These are phyloP conservation scores for Phycodurus eques DNA, from an alignment of 2,113 vertebrate genomes.

Conservation along the genomic window DNA sequence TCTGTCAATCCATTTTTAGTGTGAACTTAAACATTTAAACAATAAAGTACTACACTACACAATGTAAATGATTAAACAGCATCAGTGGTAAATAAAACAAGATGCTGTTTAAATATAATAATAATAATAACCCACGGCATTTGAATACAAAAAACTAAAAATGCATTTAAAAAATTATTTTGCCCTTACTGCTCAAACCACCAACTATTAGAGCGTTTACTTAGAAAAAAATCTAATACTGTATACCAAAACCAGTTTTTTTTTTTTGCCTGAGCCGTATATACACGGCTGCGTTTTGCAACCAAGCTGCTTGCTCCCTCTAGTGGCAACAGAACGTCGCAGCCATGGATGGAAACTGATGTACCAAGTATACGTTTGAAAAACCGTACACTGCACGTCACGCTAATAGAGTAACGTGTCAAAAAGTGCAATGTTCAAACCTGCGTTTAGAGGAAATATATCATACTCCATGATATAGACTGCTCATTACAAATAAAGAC, in stretches of 20 bases:
- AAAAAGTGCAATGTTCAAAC: too few species aligned
- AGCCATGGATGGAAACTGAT: not conserved
- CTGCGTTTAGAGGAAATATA: too few species aligned
- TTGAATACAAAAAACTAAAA: not conserved
- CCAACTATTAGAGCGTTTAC: not conserved
- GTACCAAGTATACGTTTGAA: not conserved
- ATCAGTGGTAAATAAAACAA: not conserved
- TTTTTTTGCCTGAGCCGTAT: too few species aligned
- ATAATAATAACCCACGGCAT: not conserved
- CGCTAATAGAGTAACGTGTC: too few species aligned
- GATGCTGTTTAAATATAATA: not conserved
- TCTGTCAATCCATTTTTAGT: not conserved
- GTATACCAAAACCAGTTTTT: not conserved
- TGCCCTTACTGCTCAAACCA: not conserved
- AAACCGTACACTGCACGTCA: not conserved
- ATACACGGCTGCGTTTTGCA: not conserved
- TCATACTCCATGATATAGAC: too few species aligned
- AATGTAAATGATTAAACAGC: not conserved
- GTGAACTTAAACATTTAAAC: not conserved
- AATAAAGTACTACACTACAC: not conserved
- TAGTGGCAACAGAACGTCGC: slow-evolving; percentile 7
- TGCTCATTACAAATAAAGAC: too few species aligned
- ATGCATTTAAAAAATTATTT: too few species aligned
- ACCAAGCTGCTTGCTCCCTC: slow-evolving; percentile 4
- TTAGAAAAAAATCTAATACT: too few species aligned